Evolutionary conservation across 2,113 vertebrate genomes (phyloP).

Genomic region (Ammodytes dubius): DNA sequence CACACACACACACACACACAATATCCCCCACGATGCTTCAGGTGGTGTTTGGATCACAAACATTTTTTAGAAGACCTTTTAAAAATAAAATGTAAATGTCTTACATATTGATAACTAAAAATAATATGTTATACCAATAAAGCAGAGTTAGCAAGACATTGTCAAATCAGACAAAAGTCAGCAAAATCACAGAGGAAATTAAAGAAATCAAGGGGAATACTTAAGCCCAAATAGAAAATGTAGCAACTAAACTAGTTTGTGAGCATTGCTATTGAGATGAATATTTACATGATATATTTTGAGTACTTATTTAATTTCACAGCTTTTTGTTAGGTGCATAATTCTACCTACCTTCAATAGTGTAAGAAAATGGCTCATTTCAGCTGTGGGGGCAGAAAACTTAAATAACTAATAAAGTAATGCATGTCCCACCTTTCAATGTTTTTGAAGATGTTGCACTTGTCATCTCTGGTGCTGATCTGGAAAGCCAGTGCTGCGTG

Average conservation of each 20-base stretch:
- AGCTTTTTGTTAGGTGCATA: not conserved
- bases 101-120: not conserved
- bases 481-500: constrained; percentile 97
- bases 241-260: too few relatives aligned
- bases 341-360: not conserved
- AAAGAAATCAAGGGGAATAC: not conserved
- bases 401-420: too few relatives aligned
- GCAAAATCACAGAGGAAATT: not conserved
- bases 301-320: not conserved
- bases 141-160: not conserved
- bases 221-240: not conserved
- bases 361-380: not conserved
- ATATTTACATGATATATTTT: too few relatives aligned
- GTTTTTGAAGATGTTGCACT: constrained; percentile 97
- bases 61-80: not conserved
- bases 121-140: not conserved
- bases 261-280: too few relatives aligned
- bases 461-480: constrained; percentile 92
- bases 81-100: not conserved
- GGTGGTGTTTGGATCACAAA: not conserved
- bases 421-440: constrained; percentile 90
- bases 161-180: not conserved
- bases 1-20: not conserved
- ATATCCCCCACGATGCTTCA: constrained; percentile 15
- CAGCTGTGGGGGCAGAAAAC: not conserved